Evolutionary conservation across 2,888 invertebrate species (phyloP), one percentile per base, ranked within the genome.

Genomic region (Linnaemya tessellans): DNA sequence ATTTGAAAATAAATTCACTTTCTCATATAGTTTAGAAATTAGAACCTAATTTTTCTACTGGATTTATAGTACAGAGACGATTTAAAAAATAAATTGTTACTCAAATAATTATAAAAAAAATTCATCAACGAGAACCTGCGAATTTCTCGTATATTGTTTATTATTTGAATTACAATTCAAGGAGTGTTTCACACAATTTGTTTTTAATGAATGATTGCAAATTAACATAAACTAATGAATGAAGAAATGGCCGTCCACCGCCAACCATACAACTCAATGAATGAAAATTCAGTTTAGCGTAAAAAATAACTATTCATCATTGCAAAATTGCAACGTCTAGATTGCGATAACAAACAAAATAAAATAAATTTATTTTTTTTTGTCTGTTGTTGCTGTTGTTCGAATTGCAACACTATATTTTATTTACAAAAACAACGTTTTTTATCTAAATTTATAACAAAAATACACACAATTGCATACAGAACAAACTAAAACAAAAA

Each of bases 221-320:
- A 74, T 62, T 67, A 80, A 67, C 70, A 80, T 73, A 73, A 83
- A 65, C 56, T 64, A 60, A 77, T 78, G 82, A 78, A 70, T 82
- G 64, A 73, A 80, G 15, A 58, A 73, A 80, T 25, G 22, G 7
- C 5, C 77, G 30, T 22, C 71, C 46, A 30, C 1, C 71, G 67
- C 15, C 77, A 58, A 18, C 60, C 43, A 64, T 60, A n/a, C 41
- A 43, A 64, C 22, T 64, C 41, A 70, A 54, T 79, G 62, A 80
- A 80, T 80, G 80, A 80, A 74, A 80, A 80, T 60, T 74, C 67
- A 74, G 67, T 80, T 74, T 80, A 80, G 67, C 80, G 74, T 80
- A 67, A 80, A 30, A 80, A 80, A 56, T 49, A 80, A 80, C 22
- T 49, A 73, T 80, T 67, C 46, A 73, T 80, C 73, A 80, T 67